Evolutionary conservation across 2,888 invertebrate genomes (phyloP).

Genomic region (Xestia c-nigrum): DNA sequence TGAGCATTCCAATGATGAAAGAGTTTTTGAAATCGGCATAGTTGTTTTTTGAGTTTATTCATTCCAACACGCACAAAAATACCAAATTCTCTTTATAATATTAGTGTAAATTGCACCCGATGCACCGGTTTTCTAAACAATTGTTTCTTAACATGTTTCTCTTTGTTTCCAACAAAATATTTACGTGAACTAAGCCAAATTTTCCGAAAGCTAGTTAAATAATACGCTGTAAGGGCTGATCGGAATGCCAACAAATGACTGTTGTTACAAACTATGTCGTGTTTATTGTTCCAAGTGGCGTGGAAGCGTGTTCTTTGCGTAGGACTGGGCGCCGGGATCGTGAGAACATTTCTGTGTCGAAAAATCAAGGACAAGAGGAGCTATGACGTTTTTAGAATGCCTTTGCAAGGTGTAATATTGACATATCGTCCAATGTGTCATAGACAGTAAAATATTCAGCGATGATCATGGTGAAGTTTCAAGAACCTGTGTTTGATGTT

Average conservation of each 20-base stretch:
- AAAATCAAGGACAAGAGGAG: conserved; percentile 29
- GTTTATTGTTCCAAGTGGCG: conserved; percentile 82
- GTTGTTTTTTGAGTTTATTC: too few species aligned
- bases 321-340: conserved; percentile 52
- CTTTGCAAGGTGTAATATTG: too few species aligned
- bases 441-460: not conserved
- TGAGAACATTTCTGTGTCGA: conserved; percentile 67
- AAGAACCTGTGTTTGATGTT: not conserved
- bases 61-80: too few species aligned
- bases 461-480: not conserved
- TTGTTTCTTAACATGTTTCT: conserved; percentile 30
- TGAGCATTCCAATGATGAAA: too few species aligned
- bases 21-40: too few species aligned
- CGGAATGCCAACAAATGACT: conserved; percentile 57
- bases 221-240: conserved; percentile 24
- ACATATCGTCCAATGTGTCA: not conserved
- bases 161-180: conserved; percentile 51
- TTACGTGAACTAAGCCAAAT: conserved; percentile 46
- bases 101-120: conserved; percentile 6
- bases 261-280: conserved; percentile 50
- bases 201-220: conserved; percentile 36
- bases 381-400: not conserved
- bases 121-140: conserved; percentile 49
- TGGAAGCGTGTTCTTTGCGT: conserved; percentile 52
- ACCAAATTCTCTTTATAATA: too few species aligned